Base-by-base conservation (phyloP, 37 sponge, comb jelly and placozoan species). In the Chondrosia reniformis region DNA sequence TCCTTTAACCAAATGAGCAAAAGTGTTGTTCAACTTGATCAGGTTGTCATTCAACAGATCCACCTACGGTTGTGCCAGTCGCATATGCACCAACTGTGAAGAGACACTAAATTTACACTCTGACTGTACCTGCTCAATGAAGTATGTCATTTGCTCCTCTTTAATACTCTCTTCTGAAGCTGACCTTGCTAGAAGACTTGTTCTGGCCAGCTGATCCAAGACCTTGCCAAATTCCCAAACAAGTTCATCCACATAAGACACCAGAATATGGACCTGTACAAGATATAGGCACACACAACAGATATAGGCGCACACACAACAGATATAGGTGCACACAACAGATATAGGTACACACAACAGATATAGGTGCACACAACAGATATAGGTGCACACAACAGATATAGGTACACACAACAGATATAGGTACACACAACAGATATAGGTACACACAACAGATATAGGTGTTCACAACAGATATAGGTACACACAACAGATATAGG, bases 241-340 rank as follows among this genome's bases (percentile, higher is more conserved):
- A 28, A 94, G 80, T 7, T 87, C 92, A 66, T 94, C 95, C n/a
- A n/a, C n/a, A n/a, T n/a, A n/a, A n/a, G n/a, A n/a, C n/a, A n/a
- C n/a, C n/a, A n/a, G n/a, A 42, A 93, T 79, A 61, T 85, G 86
- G 19, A 90, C 88, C 21, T 92, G 81, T 17, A 89, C 84, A 49
- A 49, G 15, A 49, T 15, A 49, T 49, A 49, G 10, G 10, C 10
- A 49, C 52, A 49, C 15, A 15, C 10, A 62, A n/a, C 27, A 62
- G 8, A 62, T 62, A 28, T 22, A 62, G 27, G n/a, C 27, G 9
- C 27, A 62, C 27, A 62, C 21, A 12, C 27, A 62, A 62, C 63
- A 62, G 25, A 62, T 22, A 25, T 8, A 19, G 54, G 54, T 19
- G 54, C 54, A 49, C 54, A 49, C 54, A 49, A n/a, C 27, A n/a